Percentiles rank a stretch among this genome's conserved stretches.
phyloP scores from a whole-genome alignment of 1,140 invertebrate species.

The Psix sp. region DNA sequence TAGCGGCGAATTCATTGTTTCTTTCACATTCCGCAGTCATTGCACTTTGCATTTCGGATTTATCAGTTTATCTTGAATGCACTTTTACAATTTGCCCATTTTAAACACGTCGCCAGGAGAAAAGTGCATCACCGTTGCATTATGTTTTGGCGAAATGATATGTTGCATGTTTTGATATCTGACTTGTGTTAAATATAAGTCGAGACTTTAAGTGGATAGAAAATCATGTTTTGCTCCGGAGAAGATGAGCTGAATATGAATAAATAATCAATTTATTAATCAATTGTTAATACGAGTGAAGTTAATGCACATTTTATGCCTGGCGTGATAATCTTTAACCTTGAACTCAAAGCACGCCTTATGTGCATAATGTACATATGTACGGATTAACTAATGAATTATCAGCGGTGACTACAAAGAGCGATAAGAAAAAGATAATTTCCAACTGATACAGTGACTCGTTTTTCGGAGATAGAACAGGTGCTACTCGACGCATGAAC shows the following conservation, averaged over 20 bases:
- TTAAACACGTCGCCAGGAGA: too few species aligned
- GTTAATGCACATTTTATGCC: slow-evolving; percentile 42
- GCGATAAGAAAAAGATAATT: slow-evolving; percentile 54
- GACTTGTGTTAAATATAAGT: too few species aligned
- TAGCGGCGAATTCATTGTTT: slow-evolving; percentile 11
- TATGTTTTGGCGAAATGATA: too few species aligned
- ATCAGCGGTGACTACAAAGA: slow-evolving; percentile 60
- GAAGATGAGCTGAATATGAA: too few species aligned
- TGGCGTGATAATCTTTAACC: slow-evolving; percentile 52
- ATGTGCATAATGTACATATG: slow-evolving; percentile 58
- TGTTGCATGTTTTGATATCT: too few species aligned
- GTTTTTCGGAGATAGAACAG: slow-evolving; percentile 38
- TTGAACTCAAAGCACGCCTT: slow-evolving; percentile 56
- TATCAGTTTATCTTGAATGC: too few species aligned
- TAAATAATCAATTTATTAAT: too few species aligned
- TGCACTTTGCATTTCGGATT: slow-evolving; percentile 19
- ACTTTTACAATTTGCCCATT: too few species aligned
- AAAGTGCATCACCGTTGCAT: too few species aligned
- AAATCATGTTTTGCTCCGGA: too few species aligned
- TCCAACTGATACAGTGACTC: slow-evolving; percentile 35
- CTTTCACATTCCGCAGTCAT: slow-evolving; percentile 13
- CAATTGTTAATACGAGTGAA: slow-evolving; percentile 48
- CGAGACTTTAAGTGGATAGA: too few species aligned
- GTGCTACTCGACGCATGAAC: slow-evolving; percentile 23
- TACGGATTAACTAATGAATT: slow-evolving; percentile 59